Conservation (phyloP, 2,797 vertebrate species). For the Cottoperca gobio region DNA sequence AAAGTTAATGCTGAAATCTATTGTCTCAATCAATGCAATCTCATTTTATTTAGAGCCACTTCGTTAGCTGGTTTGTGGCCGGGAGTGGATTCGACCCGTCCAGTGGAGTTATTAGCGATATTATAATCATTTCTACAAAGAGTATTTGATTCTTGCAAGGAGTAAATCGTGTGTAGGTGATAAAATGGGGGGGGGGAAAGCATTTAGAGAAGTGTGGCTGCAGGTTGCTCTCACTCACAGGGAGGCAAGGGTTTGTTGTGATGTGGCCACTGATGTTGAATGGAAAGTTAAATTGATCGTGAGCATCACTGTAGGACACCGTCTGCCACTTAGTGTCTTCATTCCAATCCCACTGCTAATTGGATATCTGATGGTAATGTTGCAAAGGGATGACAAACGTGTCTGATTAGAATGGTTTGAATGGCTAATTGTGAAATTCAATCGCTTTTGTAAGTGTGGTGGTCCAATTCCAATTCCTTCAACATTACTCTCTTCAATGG, state of each 20-base stretch:
- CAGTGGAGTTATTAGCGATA: conserved; percentile 61
- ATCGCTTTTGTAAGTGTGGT: neutral
- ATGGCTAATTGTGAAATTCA: conserved; percentile 22
- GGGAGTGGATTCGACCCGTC: conserved; percentile 39
- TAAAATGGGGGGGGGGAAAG: neutral
- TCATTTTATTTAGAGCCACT: conserved; percentile 57
- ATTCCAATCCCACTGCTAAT: conserved; percentile 65
- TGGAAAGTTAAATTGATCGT: conserved; percentile 78
- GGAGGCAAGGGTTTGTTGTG: conserved; percentile 54
- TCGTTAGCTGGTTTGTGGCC: conserved; percentile 34
- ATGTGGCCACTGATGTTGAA: conserved; percentile 60
- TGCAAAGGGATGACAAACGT: conserved; percentile 61
- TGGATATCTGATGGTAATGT: conserved; percentile 73
- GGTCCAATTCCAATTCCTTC: neutral
- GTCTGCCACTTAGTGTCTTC: conserved; percentile 65
- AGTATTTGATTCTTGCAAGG: conserved; percentile 34
- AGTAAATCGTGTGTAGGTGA: conserved; percentile 28
- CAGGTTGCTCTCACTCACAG: neutral
- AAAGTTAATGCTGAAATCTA: conserved; percentile 63
- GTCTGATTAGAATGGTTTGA: conserved; percentile 58
- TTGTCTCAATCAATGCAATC: conserved; percentile 65
- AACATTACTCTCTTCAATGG: neutral
- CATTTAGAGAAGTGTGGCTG: neutral
- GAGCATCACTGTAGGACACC: conserved; percentile 59
- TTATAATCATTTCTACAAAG: conserved; percentile 58